These are phyloP conservation scores for Nineta flava DNA, from an alignment of 2,888 invertebrate genomes.

Conservation along the genomic window DNA sequence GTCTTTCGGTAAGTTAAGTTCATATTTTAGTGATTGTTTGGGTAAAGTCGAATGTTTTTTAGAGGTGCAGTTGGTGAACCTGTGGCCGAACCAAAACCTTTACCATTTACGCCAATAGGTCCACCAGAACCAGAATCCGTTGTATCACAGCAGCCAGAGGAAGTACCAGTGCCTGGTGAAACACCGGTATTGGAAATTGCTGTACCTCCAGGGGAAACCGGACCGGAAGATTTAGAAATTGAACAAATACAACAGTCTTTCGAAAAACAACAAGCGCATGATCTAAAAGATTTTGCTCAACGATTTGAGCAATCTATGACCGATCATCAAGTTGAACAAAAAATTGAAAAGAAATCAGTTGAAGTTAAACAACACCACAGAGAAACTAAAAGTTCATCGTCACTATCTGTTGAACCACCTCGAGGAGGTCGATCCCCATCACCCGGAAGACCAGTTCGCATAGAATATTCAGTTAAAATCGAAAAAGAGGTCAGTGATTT, in stretches of 20 bases:
- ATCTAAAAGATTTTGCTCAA: neutral
- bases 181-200: neutral
- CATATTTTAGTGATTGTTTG: neutral
- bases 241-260: slow-evolving; percentile 11
- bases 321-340: neutral
- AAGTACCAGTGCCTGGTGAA: neutral
- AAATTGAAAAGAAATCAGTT: too few species aligned
- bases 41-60: neutral
- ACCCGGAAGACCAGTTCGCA: neutral
- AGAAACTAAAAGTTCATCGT: neutral
- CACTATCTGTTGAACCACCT: neutral
- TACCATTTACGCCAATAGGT: neutral
- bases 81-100: neutral
- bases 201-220: neutral
- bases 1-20: slow-evolving; percentile 43
- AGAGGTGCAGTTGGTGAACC: neutral
- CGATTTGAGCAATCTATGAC: too few species aligned
- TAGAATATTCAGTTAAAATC: neutral
- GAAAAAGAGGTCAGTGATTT: neutral
- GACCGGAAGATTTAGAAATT: slow-evolving; percentile 1
- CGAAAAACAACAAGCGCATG: slow-evolving; percentile 10
- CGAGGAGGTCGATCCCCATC: neutral
- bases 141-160: neutral
- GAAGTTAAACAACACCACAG: neutral
- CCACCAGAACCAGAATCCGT: slow-evolving; percentile 7